These are phyloP conservation scores for Hylaeus anthracinus DNA, from an alignment of 1,140 invertebrate genomes.

Conservation along the genomic window DNA sequence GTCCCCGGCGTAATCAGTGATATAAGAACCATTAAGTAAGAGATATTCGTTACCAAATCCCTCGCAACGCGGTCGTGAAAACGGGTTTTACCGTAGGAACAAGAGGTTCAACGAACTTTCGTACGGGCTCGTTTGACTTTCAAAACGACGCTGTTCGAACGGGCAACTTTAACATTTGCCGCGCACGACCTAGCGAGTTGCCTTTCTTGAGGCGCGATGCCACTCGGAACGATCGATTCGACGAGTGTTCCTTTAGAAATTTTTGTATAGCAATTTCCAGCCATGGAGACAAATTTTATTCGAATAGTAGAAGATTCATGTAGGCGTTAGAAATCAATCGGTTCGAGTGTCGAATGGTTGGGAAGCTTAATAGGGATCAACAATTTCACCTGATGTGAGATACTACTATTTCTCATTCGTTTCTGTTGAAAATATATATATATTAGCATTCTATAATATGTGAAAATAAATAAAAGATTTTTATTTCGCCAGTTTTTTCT, in stretches of 20 bases:
- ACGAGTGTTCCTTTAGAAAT: slow-evolving; percentile 1
- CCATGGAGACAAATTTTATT: too few species aligned
- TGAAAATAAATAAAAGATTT: too few species aligned
- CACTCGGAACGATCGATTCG: slow-evolving; percentile 23
- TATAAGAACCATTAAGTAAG: slow-evolving; percentile 61
- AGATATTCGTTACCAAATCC: slow-evolving; percentile 60
- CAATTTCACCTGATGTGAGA: too few species aligned
- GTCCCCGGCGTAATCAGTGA: slow-evolving; percentile 44
- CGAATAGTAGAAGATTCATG: too few species aligned
- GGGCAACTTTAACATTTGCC: slow-evolving; percentile 57
- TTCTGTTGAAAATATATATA: too few species aligned
- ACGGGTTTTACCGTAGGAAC: slow-evolving; percentile 51
- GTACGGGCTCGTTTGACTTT: slow-evolving; percentile 52
- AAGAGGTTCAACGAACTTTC: slow-evolving; percentile 56
- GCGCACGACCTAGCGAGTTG: neutral
- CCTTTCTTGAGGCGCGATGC: slow-evolving; percentile 22
- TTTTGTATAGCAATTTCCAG: neutral
- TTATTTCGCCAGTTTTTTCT: too few species aligned
- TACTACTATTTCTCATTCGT: too few species aligned
- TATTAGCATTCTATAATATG: too few species aligned
- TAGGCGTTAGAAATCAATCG: too few species aligned
- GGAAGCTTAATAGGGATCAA: too few species aligned
- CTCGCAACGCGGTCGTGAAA: slow-evolving; percentile 54
- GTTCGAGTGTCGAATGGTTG: too few species aligned
- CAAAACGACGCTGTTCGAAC: slow-evolving; percentile 48